phyloP scores from a whole-genome alignment of 2,113 vertebrate genomes.

The Poeciliopsis prolifica region DNA sequence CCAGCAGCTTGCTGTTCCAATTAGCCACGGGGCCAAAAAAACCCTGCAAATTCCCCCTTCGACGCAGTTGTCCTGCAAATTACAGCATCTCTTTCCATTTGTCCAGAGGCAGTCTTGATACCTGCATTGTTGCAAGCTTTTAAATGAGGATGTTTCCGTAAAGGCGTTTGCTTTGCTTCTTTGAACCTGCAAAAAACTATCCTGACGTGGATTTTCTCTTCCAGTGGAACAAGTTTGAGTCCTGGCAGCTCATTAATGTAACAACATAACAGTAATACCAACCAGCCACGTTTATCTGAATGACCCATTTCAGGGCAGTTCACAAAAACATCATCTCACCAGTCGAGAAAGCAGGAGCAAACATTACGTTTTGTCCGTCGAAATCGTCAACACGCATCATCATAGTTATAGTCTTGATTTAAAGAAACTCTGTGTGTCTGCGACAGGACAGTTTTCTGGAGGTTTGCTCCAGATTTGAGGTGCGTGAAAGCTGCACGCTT shows the following conservation, averaged over 20 bases:
- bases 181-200: slow-evolving; percentile 21
- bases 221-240: slow-evolving; percentile 21
- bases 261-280: slow-evolving; percentile 23
- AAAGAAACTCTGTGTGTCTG: too few species aligned
- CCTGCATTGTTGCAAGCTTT: slow-evolving; percentile 36
- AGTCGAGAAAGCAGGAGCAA: too few species aligned
- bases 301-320: too few species aligned
- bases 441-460: too few species aligned
- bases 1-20: slow-evolving; percentile 39
- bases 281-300: too few species aligned
- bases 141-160: slow-evolving; percentile 7
- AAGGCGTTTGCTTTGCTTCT: slow-evolving; percentile 5
- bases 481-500: not conserved
- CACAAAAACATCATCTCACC: too few species aligned
- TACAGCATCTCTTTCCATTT: slow-evolving; percentile 30
- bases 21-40: slow-evolving; percentile 29
- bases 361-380: too few species aligned
- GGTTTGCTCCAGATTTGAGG: too few species aligned
- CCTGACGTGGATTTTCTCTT: slow-evolving; percentile 26
- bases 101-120: slow-evolving; percentile 2
- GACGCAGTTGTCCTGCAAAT: slow-evolving; percentile 15
- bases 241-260: slow-evolving; percentile 59
- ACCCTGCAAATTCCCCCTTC: slow-evolving; percentile 14
- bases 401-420: too few species aligned
- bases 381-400: too few species aligned